Conservation (phyloP, 2,113 vertebrate genomes). For the Mormoops blainvillei region DNA sequence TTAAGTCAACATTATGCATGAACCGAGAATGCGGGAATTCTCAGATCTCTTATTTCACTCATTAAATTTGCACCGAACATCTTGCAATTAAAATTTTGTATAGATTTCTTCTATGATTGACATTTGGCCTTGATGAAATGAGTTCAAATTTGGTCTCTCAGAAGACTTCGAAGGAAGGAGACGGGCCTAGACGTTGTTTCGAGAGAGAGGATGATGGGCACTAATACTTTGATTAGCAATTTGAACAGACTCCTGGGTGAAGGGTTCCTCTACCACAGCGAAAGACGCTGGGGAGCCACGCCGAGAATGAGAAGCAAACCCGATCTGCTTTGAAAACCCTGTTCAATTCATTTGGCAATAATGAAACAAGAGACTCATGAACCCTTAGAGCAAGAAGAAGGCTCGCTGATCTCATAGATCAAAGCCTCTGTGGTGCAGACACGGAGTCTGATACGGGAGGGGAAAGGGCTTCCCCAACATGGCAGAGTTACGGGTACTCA, state of each 20-base stretch:
- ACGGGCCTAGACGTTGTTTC: constrained; percentile 76
- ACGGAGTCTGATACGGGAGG: neutral
- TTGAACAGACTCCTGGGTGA: constrained; percentile 49
- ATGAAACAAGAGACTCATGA: neutral
- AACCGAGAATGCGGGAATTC: constrained; percentile 81
- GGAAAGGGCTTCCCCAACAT: neutral
- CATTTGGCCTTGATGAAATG: constrained; percentile 84
- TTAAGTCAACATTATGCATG: constrained; percentile 86
- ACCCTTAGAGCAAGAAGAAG: neutral
- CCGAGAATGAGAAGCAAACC: neutral
- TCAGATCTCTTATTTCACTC: constrained; percentile 85
- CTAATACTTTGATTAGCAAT: constrained; percentile 76
- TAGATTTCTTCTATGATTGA: constrained; percentile 84
- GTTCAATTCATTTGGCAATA: neutral
- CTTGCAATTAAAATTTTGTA: constrained; percentile 88
- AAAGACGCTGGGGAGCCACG: neutral
- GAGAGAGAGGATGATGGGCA: constrained; percentile 68
- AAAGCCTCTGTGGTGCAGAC: neutral
- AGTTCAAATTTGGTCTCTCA: constrained; percentile 80
- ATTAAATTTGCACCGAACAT: constrained; percentile 85
- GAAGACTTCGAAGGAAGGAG: constrained; percentile 71
- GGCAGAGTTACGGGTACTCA: neutral
- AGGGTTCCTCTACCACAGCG: neutral
- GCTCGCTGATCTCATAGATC: neutral
- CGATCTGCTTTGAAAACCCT: neutral